Base-by-base conservation (phyloP, 2,888 invertebrate genomes). In the Cacoxenus indagator region DNA sequence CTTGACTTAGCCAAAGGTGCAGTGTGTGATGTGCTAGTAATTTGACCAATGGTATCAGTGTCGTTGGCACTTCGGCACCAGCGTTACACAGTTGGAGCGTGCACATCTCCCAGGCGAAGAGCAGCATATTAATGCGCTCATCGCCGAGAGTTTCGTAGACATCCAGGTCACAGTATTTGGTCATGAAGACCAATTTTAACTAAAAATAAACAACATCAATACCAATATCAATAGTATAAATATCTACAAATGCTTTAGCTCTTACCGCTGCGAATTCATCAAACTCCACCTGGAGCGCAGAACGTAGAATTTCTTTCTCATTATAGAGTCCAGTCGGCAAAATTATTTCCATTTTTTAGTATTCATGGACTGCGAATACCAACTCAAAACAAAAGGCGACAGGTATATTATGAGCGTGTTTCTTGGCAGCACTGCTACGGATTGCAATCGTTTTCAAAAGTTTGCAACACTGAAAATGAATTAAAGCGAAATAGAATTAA, bases 81-180 rank as follows among this genome's bases (percentile, higher is more conserved):
- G 51, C 59, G 0, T 71, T 68, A 1, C 74, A 69, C n/a, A 48
- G 71, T 31, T 81, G 77, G 27, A 80, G 64, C 1, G 71, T 74
- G 45, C 83, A 85, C n/a, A 75, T 68, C 64, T 83, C 78, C 86
- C 86, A 85, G 24, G 78, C 82, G 64, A 85, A 83, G 1, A 85
- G 68, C 1, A 86, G 57, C 6, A 83, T 70, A 46, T 78, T 67
- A 5, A 84, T 67, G 2, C 85, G 83, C 43, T 86, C 84, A 46
- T 84, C 75, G 5, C 76, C 78, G 77, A 78, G 80, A 19, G 79
- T 68, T 51, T 78, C 78, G 55, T 76, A 86, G 2, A 83, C 78
- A 67, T 85, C 86, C 43, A 84, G 65, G 65, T 85, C 85, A 55
- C 83, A 81, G 70, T 65, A 70, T 11, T 65, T 67, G 22, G 76